These are phyloP conservation scores for Stichodactyla helianthus DNA, from an alignment of 64 coral and sea anemone species.

Conservation along the genomic window DNA sequence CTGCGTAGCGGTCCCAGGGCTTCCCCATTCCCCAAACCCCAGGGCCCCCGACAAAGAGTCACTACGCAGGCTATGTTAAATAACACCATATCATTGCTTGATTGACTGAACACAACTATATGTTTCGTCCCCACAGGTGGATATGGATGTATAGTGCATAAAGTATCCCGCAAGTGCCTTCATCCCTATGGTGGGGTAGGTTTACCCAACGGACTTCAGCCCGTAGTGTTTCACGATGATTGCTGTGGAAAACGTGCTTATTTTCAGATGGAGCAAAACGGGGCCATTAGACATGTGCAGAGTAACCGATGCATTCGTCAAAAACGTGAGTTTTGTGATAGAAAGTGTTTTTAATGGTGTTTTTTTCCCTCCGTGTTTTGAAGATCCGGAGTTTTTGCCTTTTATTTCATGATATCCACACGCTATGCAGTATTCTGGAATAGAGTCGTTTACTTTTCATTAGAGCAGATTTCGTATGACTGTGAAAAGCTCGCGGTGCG, in stretches of 20 bases:
- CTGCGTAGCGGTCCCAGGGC: no score
- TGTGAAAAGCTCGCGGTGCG: no score
- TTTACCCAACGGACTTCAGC: conserved; percentile 19
- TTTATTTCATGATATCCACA: no score
- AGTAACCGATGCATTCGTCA: conserved; percentile 19
- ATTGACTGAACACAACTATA: neutral
- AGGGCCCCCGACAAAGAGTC: no score
- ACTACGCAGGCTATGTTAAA: neutral
- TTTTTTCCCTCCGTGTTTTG: no score
- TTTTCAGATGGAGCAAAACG: neutral
- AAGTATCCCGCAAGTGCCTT: neutral
- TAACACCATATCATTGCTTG: neutral
- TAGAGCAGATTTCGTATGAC: no score
- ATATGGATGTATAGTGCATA: conserved; percentile 12
- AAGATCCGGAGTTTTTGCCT: no score
- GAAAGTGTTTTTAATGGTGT: no score
- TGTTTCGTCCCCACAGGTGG: neutral
- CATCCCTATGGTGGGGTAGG: conserved; percentile 18
- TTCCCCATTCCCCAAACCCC: no score
- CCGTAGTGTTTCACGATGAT: conserved; percentile 8
- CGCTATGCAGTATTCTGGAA: no score
- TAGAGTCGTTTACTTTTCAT: no score
- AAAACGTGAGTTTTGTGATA: conserved; percentile 7
- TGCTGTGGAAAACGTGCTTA: conserved; percentile 12
- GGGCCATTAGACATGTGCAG: conserved; percentile 15